Conservation (phyloP, 2,113 vertebrate genomes). For the Donacobius atricapilla region DNA sequence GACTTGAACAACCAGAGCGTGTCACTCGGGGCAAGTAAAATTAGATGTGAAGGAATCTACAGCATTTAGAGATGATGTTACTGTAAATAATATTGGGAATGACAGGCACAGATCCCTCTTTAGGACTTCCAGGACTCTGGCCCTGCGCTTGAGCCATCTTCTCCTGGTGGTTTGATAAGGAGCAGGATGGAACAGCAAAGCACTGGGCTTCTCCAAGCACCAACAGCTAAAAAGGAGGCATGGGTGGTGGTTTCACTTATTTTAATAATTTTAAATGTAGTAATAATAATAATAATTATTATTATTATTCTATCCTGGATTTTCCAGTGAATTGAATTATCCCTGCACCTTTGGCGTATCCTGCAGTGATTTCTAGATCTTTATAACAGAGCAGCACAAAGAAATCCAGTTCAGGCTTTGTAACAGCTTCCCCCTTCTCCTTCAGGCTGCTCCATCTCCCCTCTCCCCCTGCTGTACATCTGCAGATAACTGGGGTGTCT, state of each 20-base stretch:
- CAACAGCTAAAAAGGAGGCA: neutral
- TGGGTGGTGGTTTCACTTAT: neutral
- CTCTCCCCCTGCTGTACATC: neutral
- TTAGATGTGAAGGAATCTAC: neutral
- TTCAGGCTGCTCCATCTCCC: neutral
- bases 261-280: neutral
- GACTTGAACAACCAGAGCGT: neutral
- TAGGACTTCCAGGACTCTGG: neutral
- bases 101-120: neutral
- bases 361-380: neutral
- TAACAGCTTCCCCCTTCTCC: neutral
- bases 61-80: neutral
- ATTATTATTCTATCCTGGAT: neutral
- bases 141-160: neutral
- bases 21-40: neutral
- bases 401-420: neutral
- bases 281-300: neutral
- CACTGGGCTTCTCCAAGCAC: neutral
- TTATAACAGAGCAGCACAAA: neutral
- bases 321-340: neutral
- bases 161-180: neutral
- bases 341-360: neutral
- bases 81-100: neutral
- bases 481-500: conserved; percentile 6
- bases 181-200: neutral